Evolutionary conservation across 2,888 invertebrate genomes (phyloP).

Genomic region (Dromius quadrimaculatus): DNA sequence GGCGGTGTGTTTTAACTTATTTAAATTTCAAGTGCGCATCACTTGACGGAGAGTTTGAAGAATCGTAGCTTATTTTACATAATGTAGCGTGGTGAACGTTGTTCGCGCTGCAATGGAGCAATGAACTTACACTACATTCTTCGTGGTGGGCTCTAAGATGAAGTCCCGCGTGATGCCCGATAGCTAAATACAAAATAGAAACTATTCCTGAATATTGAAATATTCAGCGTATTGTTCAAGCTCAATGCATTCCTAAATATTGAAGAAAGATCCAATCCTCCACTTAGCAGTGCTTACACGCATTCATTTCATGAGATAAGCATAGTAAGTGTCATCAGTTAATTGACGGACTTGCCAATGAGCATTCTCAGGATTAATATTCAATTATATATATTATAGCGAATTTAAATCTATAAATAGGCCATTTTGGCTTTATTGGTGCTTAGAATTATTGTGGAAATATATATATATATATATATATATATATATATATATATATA

Average conservation of each 20-base stretch:
- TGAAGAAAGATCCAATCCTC: neutral
- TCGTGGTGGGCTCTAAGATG: slow-evolving; percentile 41
- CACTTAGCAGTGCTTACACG: neutral
- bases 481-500: too few species aligned
- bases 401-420: too few species aligned
- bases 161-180: slow-evolving; percentile 35
- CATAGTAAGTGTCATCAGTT: too few species aligned
- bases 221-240: neutral
- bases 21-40: slow-evolving; percentile 46
- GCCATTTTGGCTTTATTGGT: too few species aligned
- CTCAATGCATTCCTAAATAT: neutral
- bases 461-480: too few species aligned
- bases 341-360: too few species aligned
- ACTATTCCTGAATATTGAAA: neutral
- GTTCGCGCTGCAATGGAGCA: slow-evolving; percentile 40
- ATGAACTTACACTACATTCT: slow-evolving; percentile 50
- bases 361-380: too few species aligned
- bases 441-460: too few species aligned
- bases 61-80: slow-evolving; percentile 40
- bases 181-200: slow-evolving; percentile 16
- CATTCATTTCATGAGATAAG: too few species aligned
- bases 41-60: slow-evolving; percentile 29
- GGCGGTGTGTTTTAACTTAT: slow-evolving; percentile 36
- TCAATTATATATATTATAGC: too few species aligned
- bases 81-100: neutral